phyloP scores from a whole-genome alignment of 2,113 vertebrate genomes.

The Grammomys dolichurus region DNA sequence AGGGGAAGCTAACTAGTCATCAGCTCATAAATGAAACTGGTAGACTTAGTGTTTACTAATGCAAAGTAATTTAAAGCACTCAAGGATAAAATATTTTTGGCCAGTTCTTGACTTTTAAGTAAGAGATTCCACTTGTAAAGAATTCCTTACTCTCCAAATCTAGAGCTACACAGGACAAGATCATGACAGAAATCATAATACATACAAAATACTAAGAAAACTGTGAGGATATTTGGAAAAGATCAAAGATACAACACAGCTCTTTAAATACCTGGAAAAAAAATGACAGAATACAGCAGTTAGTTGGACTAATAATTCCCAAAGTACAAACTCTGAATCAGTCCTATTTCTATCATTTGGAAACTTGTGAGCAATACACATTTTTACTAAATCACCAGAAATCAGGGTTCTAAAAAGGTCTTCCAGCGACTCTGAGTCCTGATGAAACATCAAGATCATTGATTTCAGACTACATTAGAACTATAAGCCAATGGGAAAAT shows the following conservation, averaged over 20 bases:
- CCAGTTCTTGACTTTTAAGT: background rate
- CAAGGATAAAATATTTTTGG: background rate
- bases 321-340: background rate
- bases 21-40: background rate
- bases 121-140: conserved; percentile 33
- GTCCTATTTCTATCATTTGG: background rate
- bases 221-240: conserved; percentile 37
- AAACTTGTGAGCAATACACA: conserved; percentile 28
- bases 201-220: background rate
- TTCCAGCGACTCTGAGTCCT: background rate
- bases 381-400: conserved; percentile 33
- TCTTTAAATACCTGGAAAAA: conserved; percentile 30
- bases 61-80: conserved; percentile 34
- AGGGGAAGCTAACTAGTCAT: conserved; percentile 2
- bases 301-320: conserved; percentile 34
- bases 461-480: background rate
- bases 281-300: conserved; percentile 17
- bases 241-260: background rate
- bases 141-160: conserved; percentile 33
- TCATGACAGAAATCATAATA: conserved; percentile 25
- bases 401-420: conserved; percentile 30
- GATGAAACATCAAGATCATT: background rate
- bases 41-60: background rate
- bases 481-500: background rate
- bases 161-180: background rate